phyloP scores from a whole-genome alignment of 1,140 invertebrate species.

The Cyphomyrmex costatus region DNA sequence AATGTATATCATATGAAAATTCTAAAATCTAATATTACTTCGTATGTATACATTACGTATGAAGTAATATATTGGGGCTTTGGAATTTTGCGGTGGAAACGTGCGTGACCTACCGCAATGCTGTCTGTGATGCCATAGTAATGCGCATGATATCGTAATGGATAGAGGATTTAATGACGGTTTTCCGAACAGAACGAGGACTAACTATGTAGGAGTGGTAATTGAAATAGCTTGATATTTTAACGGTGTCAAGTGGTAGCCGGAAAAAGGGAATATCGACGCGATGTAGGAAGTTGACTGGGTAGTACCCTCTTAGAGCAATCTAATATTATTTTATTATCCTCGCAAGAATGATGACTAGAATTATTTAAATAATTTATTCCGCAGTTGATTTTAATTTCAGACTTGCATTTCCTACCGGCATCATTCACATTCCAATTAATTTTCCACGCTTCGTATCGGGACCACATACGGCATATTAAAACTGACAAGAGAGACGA shows the following conservation, averaged over 20 bases:
- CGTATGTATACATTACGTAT: background rate
- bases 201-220: background rate
- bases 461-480: background rate
- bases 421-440: background rate
- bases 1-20: too few relatives aligned
- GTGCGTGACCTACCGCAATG: constrained; percentile 52
- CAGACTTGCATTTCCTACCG: too few relatives aligned
- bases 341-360: background rate
- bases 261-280: background rate
- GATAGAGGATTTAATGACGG: constrained; percentile 35
- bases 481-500: background rate
- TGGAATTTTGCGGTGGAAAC: constrained; percentile 14
- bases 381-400: background rate
- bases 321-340: background rate
- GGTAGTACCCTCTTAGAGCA: background rate
- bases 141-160: constrained; percentile 34
- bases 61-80: background rate
- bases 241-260: background rate
- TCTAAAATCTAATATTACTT: too few relatives aligned
- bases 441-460: background rate
- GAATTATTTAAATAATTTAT: background rate
- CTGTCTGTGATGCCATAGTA: constrained; percentile 24
- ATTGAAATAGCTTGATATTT: constrained; percentile 22
- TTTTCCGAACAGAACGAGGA: background rate
- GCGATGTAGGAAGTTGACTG: background rate